These are phyloP conservation scores for Leptopilina drosophilae DNA, from an alignment of 2,888 invertebrate genomes.

Conservation along the genomic window DNA sequence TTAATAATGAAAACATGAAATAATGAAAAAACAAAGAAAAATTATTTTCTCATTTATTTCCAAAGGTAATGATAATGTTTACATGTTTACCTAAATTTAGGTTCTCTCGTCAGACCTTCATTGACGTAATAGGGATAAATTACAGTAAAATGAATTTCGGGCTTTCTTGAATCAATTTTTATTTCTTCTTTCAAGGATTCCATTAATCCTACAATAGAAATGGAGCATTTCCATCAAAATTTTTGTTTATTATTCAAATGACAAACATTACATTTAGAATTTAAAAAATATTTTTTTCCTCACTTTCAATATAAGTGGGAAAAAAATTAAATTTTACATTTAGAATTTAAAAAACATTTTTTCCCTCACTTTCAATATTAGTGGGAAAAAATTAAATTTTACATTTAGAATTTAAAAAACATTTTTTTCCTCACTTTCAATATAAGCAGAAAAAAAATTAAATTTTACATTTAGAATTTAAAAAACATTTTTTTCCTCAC, in stretches of 20 bases:
- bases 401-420: not conserved
- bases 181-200: conserved; percentile 69
- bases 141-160: conserved; percentile 77
- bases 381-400: not conserved
- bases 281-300: too few relatives aligned
- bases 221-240: not conserved
- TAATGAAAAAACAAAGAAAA: conserved; percentile 11
- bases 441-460: too few relatives aligned
- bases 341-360: too few relatives aligned
- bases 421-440: too few relatives aligned
- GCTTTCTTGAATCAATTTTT: conserved; percentile 51
- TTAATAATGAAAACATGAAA: too few relatives aligned
- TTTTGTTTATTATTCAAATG: not conserved
- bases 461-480: not conserved
- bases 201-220: conserved; percentile 65
- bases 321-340: too few relatives aligned
- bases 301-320: too few relatives aligned
- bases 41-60: not conserved
- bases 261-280: not conserved
- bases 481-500: too few relatives aligned
- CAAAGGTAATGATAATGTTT: too few relatives aligned
- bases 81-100: conserved; percentile 71
- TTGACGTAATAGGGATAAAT: conserved; percentile 80
- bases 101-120: conserved; percentile 76
- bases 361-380: too few relatives aligned